These are phyloP conservation scores for Forbesichthys agassizii DNA, from an alignment of 2,113 vertebrate species.

Conservation along the genomic window DNA sequence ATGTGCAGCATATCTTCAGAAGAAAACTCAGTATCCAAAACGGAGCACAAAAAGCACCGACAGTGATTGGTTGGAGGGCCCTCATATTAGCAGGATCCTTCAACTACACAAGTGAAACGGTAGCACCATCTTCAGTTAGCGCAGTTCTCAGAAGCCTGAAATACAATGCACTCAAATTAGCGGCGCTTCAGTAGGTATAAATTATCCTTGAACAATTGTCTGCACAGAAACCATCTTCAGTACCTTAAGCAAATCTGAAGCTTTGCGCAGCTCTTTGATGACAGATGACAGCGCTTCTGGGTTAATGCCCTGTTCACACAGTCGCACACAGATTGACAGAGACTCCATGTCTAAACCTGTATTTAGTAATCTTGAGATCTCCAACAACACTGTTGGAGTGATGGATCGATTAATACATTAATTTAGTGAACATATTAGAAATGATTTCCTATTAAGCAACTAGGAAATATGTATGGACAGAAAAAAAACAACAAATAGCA, in stretches of 20 bases:
- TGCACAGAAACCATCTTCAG: not conserved
- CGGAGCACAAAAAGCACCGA: conserved; percentile 5
- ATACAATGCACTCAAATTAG: conserved; percentile 15
- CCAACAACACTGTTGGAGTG: conserved; percentile 83
- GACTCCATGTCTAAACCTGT: conserved; percentile 98
- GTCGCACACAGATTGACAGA: conserved; percentile 92
- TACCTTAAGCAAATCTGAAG: conserved; percentile 92
- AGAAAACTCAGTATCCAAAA: conserved; percentile 6
- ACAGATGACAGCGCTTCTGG: conserved; percentile 94
- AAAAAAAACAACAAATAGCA: too few relatives aligned
- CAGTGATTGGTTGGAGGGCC: conserved; percentile 7
- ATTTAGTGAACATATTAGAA: not conserved
- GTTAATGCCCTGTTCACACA: conserved; percentile 98
- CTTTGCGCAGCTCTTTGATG: conserved; percentile 95
- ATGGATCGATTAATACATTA: not conserved
- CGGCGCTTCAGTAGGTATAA: not conserved
- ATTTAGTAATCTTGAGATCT: conserved; percentile 95
- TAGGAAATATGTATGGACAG: too few relatives aligned
- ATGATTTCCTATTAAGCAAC: too few relatives aligned
- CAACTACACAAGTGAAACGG: not conserved
- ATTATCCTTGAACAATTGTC: not conserved
- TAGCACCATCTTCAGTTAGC: conserved; percentile 62
- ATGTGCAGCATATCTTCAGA: not conserved
- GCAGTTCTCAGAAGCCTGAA: conserved; percentile 75
- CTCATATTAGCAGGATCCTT: conserved; percentile 13